A percentile compares a stretch with the other conserved stretches of the same genome.
phyloP scores from a whole-genome alignment of 23 tunicate genomes.

The Styela clava region DNA sequence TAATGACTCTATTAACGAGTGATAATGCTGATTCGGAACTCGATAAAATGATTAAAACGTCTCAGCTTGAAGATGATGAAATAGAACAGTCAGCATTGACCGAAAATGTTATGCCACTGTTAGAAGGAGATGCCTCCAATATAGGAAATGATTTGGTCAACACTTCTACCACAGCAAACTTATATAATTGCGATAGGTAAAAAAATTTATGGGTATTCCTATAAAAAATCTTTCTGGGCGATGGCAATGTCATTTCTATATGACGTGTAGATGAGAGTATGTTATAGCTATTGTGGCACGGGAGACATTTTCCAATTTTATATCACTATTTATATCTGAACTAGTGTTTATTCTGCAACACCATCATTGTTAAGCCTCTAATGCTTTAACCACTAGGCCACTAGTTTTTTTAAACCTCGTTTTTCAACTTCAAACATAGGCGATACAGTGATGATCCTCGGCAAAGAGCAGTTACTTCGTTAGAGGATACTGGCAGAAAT shows the following conservation, averaged over 20 bases:
- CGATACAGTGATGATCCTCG: not conserved
- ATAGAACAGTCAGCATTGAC: not conserved
- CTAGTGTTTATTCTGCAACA: no score
- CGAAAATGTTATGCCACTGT: not conserved
- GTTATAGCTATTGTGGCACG: no score
- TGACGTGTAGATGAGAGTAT: no score
- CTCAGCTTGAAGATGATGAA: not conserved
- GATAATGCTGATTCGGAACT: constrained; percentile 20
- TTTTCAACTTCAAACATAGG: not conserved
- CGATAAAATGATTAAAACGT: constrained; percentile 5
- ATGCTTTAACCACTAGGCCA: no score
- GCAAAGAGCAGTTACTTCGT: not conserved
- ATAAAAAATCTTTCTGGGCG: no score
- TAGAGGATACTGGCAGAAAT: not conserved
- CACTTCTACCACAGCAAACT: not conserved
- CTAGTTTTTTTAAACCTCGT: no score
- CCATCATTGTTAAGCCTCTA: no score
- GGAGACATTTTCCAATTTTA: no score
- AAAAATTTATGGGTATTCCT: no score
- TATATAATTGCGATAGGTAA: not conserved
- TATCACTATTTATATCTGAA: no score
- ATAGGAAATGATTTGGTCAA: not conserved
- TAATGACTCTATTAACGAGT: not conserved
- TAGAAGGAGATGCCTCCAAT: not conserved
- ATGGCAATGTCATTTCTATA: no score